Conservation (phyloP, 2,797 vertebrate species). For the Pantherophis vulpinus region DNA sequence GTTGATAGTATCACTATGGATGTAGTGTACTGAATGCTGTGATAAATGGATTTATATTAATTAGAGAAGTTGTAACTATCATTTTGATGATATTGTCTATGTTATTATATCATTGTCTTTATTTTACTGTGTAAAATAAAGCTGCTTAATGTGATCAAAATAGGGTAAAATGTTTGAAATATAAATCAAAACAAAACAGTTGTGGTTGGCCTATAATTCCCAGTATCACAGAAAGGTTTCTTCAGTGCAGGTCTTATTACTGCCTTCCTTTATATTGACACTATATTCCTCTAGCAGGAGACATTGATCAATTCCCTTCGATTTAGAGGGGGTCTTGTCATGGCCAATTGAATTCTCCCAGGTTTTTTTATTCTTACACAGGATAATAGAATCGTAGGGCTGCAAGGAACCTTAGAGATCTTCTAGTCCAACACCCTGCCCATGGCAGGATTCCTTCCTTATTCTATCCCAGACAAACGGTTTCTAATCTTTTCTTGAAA, state of each 20-base stretch:
- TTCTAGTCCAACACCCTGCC: background rate
- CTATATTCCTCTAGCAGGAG: background rate
- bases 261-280: background rate
- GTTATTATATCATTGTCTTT: background rate
- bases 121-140: background rate
- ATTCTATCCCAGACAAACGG: background rate
- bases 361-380: background rate
- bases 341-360: background rate
- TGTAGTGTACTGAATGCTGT: background rate
- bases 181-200: background rate
- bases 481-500: background rate
- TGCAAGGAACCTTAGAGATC: background rate
- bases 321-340: background rate
- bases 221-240: background rate
- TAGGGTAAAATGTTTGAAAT: background rate
- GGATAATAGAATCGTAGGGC: background rate
- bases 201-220: background rate
- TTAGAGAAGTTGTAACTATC: background rate
- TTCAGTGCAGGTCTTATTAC: background rate
- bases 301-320: background rate
- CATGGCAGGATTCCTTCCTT: background rate
- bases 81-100: background rate
- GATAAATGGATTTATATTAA: background rate
- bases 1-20: background rate
- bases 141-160: background rate